Evolutionary conservation across 2,113 vertebrate species (phyloP).

Genomic region (Ivindomyrus marchei): DNA sequence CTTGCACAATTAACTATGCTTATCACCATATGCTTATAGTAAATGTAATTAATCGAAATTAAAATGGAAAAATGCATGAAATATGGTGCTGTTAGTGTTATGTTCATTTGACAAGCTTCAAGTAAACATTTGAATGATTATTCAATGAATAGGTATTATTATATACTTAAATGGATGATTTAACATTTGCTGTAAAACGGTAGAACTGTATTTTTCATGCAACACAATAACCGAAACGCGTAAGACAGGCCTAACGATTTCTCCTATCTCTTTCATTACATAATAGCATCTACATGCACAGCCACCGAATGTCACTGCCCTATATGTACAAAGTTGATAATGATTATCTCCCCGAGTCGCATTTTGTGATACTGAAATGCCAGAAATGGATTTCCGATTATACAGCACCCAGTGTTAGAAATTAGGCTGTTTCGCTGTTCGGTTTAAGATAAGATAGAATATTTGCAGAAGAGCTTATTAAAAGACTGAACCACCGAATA

Average conservation of each 20-base stretch:
- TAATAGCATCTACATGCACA: conserved; percentile 14
- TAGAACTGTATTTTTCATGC: neutral
- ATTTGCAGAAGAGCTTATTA: conserved; percentile 24
- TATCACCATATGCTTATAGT: neutral
- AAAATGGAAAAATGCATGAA: neutral
- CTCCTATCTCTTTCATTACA: conserved; percentile 22
- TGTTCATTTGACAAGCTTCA: neutral
- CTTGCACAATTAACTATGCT: neutral
- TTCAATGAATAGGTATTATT: neutral
- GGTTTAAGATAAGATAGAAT: conserved; percentile 24
- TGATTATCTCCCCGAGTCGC: conserved; percentile 19
- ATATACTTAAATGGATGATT: neutral
- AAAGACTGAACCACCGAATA: conserved; percentile 16
- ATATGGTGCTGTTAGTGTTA: neutral
- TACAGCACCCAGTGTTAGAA: conserved; percentile 20
- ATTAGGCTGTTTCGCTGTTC: conserved; percentile 23
- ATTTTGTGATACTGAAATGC: conserved; percentile 26
- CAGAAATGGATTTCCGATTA: conserved; percentile 27
- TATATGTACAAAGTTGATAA: conserved; percentile 22
- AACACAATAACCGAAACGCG: neutral
- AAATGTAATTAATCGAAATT: neutral
- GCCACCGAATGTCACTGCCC: conserved; percentile 1
- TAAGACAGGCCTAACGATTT: neutral
- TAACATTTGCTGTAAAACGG: neutral
- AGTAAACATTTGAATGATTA: neutral